phyloP scores from a whole-genome alignment of 2,888 invertebrate species.

The Epistrophe grossulariae region DNA sequence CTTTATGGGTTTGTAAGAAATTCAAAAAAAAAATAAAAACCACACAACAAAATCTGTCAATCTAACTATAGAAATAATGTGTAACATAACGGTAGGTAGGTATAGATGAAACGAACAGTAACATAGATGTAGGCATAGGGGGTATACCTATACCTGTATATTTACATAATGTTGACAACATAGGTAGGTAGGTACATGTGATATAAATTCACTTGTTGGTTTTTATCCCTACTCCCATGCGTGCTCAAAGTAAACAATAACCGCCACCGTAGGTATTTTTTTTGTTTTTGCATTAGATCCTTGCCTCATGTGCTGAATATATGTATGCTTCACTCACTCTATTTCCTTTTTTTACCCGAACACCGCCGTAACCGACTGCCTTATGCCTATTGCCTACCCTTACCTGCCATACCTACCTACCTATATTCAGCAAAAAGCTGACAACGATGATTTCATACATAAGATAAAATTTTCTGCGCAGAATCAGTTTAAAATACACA shows the following conservation, averaged over 20 bases:
- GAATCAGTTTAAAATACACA: constrained; percentile 20
- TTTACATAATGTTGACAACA: constrained; percentile 6
- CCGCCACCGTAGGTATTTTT: constrained; percentile 40
- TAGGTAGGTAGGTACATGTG: constrained; percentile 24
- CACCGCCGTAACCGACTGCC: background rate
- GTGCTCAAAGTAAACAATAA: constrained; percentile 69
- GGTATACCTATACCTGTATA: background rate
- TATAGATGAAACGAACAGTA: constrained; percentile 1
- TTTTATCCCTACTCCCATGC: constrained; percentile 62
- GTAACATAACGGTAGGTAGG: constrained; percentile 50
- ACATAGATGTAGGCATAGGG: background rate
- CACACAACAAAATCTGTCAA: constrained; percentile 31
- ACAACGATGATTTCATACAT: constrained; percentile 63
- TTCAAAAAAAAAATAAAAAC: constrained; percentile 13
- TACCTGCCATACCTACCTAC: background rate
- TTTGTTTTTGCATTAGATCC: constrained; percentile 31
- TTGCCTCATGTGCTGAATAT: constrained; percentile 25
- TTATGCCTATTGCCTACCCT: background rate
- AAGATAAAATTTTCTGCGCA: constrained; percentile 50
- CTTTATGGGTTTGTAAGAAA: constrained; percentile 28
- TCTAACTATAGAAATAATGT: constrained; percentile 53
- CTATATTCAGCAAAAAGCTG: constrained; percentile 37
- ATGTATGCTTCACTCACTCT: background rate
- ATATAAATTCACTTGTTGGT: constrained; percentile 71
- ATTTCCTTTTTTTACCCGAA: background rate